phyloP scores from a whole-genome alignment of 2,888 invertebrate species.

The Kuschelorhynchus macadamiae region DNA sequence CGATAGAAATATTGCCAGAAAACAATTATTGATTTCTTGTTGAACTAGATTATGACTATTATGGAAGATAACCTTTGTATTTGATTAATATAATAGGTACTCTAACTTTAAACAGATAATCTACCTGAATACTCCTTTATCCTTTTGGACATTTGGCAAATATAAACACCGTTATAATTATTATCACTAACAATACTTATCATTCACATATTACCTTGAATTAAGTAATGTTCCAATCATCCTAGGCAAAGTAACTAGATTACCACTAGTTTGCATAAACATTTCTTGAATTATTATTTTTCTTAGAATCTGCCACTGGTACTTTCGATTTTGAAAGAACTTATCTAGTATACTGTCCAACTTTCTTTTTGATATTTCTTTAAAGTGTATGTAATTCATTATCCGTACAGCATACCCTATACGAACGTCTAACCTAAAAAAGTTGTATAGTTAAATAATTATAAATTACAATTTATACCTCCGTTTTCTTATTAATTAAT shows the following conservation, averaged over 20 bases:
- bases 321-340: conserved; percentile 58
- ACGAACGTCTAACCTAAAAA: conserved; percentile 65
- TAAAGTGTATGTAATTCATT: conserved; percentile 69
- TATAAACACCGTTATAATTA: no score
- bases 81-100: no score
- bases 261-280: conserved; percentile 55
- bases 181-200: no score
- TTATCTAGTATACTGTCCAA: conserved; percentile 60
- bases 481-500: no score
- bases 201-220: conserved; percentile 63
- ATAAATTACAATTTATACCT: no score
- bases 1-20: no score
- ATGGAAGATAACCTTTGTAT: no score
- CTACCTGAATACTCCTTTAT: no score
- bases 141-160: no score
- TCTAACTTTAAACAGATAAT: no score
- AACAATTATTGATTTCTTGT: no score
- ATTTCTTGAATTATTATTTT: conserved; percentile 66
- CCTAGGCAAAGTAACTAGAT: conserved; percentile 12
- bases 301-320: conserved; percentile 63
- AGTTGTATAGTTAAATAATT: background rate
- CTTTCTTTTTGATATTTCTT: conserved; percentile 66
- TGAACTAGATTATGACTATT: no score
- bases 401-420: conserved; percentile 67
- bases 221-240: conserved; percentile 69